phyloP scores from a whole-genome alignment of 2,888 invertebrate species.

The Drosophila paramelanica region DNA sequence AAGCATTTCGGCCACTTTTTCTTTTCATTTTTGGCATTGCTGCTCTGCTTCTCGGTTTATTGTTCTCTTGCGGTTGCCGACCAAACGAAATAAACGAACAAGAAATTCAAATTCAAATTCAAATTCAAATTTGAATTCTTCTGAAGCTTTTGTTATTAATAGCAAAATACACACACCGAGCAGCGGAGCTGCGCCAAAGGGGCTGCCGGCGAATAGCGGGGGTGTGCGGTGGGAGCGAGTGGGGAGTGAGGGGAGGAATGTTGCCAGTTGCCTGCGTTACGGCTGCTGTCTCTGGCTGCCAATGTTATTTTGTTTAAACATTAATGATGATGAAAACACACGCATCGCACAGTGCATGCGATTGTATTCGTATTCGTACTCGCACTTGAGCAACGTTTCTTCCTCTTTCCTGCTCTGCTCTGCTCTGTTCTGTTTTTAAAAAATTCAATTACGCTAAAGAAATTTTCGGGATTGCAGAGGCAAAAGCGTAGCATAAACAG shows the following conservation, averaged over 20 bases:
- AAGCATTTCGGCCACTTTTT: conserved; percentile 57
- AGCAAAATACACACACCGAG: conserved; percentile 77
- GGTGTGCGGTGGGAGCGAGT: neutral
- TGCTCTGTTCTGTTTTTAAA: conserved; percentile 18
- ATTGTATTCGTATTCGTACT: conserved; percentile 34
- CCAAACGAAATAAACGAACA: conserved; percentile 42
- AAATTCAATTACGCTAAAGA: conserved; percentile 48
- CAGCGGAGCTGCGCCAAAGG: conserved; percentile 31
- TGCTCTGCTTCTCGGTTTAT: conserved; percentile 54
- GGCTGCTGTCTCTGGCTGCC: conserved; percentile 56
- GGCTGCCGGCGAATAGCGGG: neutral
- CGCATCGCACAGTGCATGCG: conserved; percentile 51
- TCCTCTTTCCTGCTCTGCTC: neutral
- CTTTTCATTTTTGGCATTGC: conserved; percentile 39
- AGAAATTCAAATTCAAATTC: conserved; percentile 43
- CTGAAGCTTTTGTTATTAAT: conserved; percentile 83
- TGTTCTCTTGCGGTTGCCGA: conserved; percentile 72
- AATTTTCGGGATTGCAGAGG: conserved; percentile 37
- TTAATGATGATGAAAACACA: conserved; percentile 76
- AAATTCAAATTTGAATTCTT: conserved; percentile 66
- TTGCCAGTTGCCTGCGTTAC: conserved; percentile 31
- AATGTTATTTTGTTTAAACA: conserved; percentile 79
- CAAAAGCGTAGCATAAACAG: conserved; percentile 42
- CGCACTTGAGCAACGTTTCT: conserved; percentile 47
- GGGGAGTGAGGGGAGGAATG: neutral